Base-by-base conservation (phyloP, 2,113 vertebrate species). In the Amia ocellicauda region DNA sequence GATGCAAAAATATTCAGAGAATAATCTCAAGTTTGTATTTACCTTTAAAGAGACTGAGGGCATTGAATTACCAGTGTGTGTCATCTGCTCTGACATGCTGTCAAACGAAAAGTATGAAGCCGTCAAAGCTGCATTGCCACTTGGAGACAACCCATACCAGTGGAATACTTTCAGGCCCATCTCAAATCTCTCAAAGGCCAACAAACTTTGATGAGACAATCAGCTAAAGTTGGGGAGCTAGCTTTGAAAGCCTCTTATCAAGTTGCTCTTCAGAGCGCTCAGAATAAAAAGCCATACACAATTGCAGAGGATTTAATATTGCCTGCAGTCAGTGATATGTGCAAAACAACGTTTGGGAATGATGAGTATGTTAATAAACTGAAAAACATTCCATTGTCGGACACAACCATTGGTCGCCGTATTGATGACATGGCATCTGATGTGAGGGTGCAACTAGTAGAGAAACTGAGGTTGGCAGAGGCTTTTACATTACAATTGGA, bases 121-220 rank as follows among this genome's bases (percentile, higher is more conserved):
- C 50, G 22, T 5, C 20, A 52, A 52, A 52, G 19, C 50, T 52
- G 50, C 50, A 52, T 17, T 22, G 10, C 17, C 50, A 52, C 50
- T 52, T 52, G 50, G 50, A 52, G 5, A 52, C 2, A 52, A 52
- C 17, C 17, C 50, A 5, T 20, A 52, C 19, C 50, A 52, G 2
- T 20, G 19, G 50, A 22, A 52, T 22, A 52, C 19, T 52, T 52
- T 22, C 50, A 22, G 50, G 50, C 17, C 17, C 10, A 22, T 22
- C 50, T 52, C 17, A 52, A 52, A 52, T 52, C 50, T 52, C 19
- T 52, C 50, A 52, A 52, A 52, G 50, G 50, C 17, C 50, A 52
- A 52, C 50, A 52, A 20, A 52, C 50, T 20, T 52, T 52, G 50
- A 52, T 52, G 50, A 4, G 50, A 19, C 17, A 7, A 52, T 52